Conservation (phyloP, 2,113 vertebrate genomes). For the Scartelaos histophorus region DNA sequence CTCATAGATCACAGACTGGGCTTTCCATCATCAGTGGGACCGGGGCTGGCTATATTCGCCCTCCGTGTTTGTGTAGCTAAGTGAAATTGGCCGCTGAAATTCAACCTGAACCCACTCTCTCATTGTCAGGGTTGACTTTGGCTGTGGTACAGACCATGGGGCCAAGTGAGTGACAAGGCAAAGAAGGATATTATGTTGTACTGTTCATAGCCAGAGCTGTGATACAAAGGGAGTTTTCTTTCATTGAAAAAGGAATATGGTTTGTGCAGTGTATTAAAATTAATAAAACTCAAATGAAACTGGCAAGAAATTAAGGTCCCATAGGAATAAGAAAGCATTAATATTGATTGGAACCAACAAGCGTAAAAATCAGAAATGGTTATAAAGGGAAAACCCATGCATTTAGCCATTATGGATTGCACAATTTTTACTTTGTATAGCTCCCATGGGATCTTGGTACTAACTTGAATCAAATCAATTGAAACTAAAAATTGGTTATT, state of each 20-base stretch:
- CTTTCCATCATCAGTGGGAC: conserved; percentile 27
- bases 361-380: background rate
- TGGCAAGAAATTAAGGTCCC: background rate
- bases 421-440: background rate
- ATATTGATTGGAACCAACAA: background rate
- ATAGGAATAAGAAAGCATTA: background rate
- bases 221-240: conserved; percentile 57
- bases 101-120: conserved; percentile 47
- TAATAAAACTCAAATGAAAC: background rate
- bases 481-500: too few relatives aligned
- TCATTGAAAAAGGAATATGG: conserved; percentile 32
- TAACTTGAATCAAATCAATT: too few relatives aligned
- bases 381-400: background rate
- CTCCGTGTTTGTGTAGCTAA: conserved; percentile 52
- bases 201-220: conserved; percentile 21
- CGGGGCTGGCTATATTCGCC: conserved; percentile 8
- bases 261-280: conserved; percentile 32
- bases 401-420: background rate
- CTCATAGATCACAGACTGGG: conserved; percentile 8
- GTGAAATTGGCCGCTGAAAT: conserved; percentile 56
- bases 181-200: conserved; percentile 42
- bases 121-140: conserved; percentile 60
- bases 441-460: background rate
- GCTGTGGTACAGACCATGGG: conserved; percentile 33
- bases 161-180: conserved; percentile 52